Evolutionary conservation across 2,797 vertebrate genomes (phyloP).

Genomic region (Enteromius unitaeniatus): DNA sequence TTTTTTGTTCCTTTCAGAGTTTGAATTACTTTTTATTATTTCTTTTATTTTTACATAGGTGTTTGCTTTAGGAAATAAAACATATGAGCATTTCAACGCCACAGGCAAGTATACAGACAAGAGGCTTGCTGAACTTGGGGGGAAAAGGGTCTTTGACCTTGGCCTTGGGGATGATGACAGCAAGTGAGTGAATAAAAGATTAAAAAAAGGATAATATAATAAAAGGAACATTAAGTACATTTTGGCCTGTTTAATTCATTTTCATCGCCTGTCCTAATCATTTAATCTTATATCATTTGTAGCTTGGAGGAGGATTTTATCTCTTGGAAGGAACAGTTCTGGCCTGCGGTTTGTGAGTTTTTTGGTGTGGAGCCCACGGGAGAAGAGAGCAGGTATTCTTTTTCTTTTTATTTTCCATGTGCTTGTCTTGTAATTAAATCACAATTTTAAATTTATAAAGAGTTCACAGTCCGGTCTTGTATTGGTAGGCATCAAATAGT

Average conservation of each 20-base stretch:
- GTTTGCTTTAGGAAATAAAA: constrained; percentile 88
- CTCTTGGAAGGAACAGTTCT: constrained; percentile 89
- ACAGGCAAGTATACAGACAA: constrained; percentile 87
- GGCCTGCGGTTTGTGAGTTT: constrained; percentile 86
- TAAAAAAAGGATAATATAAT: neutral
- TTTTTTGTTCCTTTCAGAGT: neutral
- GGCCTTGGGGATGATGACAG: constrained; percentile 84
- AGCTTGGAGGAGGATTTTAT: constrained; percentile 89
- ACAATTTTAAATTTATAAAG: neutral
- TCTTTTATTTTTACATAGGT: constrained; percentile 72
- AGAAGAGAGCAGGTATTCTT: constrained; percentile 82
- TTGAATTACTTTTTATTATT: neutral
- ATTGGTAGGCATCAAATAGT: neutral
- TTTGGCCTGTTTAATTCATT: neutral
- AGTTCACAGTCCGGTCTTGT: neutral
- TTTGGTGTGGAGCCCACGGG: constrained; percentile 86
- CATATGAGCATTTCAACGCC: constrained; percentile 87
- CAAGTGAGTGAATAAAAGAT: constrained; percentile 77
- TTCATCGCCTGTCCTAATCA: neutral
- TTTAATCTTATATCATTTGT: neutral
- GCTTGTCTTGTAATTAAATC: neutral
- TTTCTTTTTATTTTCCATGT: neutral
- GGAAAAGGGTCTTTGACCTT: constrained; percentile 82
- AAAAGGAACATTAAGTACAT: neutral
- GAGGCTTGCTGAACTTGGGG: constrained; percentile 83